These are phyloP conservation scores for Pachyramphus minor DNA, from an alignment of 2,113 vertebrate genomes.

Conservation along the genomic window DNA sequence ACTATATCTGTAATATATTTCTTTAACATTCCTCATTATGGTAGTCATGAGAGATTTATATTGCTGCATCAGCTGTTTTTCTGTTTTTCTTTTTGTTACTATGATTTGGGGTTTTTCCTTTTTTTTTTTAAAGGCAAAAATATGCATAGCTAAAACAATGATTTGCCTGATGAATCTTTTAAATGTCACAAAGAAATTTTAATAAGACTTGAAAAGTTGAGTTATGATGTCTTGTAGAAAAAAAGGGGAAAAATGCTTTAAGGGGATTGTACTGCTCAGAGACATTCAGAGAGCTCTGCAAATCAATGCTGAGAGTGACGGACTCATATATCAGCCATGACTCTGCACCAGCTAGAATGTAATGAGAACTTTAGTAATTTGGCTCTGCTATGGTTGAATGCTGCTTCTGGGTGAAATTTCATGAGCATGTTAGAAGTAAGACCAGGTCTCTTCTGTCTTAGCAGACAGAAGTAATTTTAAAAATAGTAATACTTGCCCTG, in stretches of 20 bases:
- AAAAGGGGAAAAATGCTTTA: neutral
- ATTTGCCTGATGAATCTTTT: slow-evolving; percentile 33
- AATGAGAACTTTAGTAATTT: slow-evolving; percentile 50
- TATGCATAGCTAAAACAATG: neutral
- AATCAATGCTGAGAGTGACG: slow-evolving; percentile 8
- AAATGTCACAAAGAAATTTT: slow-evolving; percentile 6
- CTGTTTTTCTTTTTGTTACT: neutral
- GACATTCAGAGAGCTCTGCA: slow-evolving; percentile 11
- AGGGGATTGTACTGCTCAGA: neutral
- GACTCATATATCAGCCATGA: slow-evolving; percentile 51
- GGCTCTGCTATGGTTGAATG: slow-evolving; percentile 46
- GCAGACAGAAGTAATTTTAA: neutral
- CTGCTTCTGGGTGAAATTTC: slow-evolving; percentile 35
- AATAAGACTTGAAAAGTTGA: slow-evolving; percentile 15
- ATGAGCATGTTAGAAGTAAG: neutral
- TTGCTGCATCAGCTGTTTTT: neutral
- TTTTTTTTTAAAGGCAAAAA: neutral
- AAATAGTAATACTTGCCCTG: neutral
- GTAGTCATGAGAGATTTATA: neutral
- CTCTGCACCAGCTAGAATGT: slow-evolving; percentile 9
- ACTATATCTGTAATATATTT: neutral
- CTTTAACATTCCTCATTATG: neutral
- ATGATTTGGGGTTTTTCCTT: neutral
- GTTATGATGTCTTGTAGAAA: neutral
- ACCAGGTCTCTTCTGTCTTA: neutral